Conservation (phyloP, 2,888 invertebrate species). For the Cheilosia vernalis region DNA sequence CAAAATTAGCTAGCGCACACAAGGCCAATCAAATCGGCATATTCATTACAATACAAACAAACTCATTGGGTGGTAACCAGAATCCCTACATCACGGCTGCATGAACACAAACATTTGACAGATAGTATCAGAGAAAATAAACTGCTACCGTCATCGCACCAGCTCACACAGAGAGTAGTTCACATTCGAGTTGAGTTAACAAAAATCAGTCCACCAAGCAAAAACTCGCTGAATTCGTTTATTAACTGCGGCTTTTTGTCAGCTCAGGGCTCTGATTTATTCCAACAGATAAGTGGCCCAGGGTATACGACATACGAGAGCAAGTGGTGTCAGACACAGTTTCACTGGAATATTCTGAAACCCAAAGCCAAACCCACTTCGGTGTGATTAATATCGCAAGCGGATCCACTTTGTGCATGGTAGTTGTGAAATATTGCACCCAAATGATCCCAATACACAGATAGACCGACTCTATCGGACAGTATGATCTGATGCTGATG, state of each 20-base stretch:
- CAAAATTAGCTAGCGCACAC: not conserved
- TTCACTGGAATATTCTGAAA: slow-evolving; percentile 30
- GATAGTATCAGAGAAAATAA: slow-evolving; percentile 33
- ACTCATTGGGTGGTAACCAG: slow-evolving; percentile 52
- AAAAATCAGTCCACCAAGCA: slow-evolving; percentile 4
- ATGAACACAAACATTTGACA: slow-evolving; percentile 8
- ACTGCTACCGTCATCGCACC: slow-evolving; percentile 50
- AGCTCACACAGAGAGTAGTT: not conserved
- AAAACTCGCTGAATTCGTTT: slow-evolving; percentile 47
- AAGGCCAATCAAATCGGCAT: slow-evolving; percentile 21
- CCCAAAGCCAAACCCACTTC: slow-evolving; percentile 37
- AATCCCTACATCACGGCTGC: slow-evolving; percentile 31
- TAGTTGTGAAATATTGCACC: slow-evolving; percentile 43
- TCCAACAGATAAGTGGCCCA: slow-evolving; percentile 50
- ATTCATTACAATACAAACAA: slow-evolving; percentile 45
- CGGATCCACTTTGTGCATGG: slow-evolving; percentile 27
- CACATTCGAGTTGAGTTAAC: slow-evolving; percentile 1
- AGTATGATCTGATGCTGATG: slow-evolving; percentile 5
- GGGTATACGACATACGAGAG: slow-evolving; percentile 37
- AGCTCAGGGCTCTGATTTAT: slow-evolving; percentile 60
- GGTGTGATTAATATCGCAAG: slow-evolving; percentile 53
- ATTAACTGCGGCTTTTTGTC: slow-evolving; percentile 54
- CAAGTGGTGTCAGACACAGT: slow-evolving; percentile 48
- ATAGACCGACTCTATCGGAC: slow-evolving; percentile 8
- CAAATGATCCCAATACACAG: slow-evolving; percentile 22